A percentile compares a stretch with the other conserved stretches of the same genome.
Evolutionary conservation across 2,888 invertebrate species (phyloP).

Genomic region (Pristionchus japonicus): DNA sequence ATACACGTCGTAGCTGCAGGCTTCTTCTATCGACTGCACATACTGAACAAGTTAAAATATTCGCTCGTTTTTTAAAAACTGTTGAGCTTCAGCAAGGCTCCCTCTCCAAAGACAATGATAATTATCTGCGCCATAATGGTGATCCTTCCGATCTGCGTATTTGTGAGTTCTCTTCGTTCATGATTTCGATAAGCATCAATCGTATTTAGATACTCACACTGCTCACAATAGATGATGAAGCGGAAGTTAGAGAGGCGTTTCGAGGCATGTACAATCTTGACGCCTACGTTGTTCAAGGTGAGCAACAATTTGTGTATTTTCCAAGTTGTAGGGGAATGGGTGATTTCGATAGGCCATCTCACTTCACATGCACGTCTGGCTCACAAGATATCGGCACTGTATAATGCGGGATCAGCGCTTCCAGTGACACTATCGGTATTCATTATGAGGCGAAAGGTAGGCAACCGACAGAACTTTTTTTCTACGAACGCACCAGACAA

Average conservation of each 20-base stretch:
- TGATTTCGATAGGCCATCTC: background rate
- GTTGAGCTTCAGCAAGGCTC: background rate
- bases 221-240: background rate
- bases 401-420: background rate
- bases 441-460: background rate
- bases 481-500: too few relatives aligned
- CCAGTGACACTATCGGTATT: background rate
- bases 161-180: background rate
- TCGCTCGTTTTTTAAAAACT: background rate
- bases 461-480: too few relatives aligned
- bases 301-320: background rate
- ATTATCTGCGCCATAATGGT: background rate
- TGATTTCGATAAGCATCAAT: background rate
- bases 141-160: background rate
- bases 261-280: background rate
- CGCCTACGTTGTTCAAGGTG: background rate
- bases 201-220: background rate
- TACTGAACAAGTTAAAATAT: conserved; percentile 8
- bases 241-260: background rate
- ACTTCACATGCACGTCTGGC: background rate
- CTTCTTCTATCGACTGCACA: background rate
- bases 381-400: background rate
- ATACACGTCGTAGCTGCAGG: background rate
- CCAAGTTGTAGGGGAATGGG: background rate
- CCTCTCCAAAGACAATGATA: background rate